phyloP scores from a whole-genome alignment of 2,113 vertebrate genomes.

The Lophius piscatorius region DNA sequence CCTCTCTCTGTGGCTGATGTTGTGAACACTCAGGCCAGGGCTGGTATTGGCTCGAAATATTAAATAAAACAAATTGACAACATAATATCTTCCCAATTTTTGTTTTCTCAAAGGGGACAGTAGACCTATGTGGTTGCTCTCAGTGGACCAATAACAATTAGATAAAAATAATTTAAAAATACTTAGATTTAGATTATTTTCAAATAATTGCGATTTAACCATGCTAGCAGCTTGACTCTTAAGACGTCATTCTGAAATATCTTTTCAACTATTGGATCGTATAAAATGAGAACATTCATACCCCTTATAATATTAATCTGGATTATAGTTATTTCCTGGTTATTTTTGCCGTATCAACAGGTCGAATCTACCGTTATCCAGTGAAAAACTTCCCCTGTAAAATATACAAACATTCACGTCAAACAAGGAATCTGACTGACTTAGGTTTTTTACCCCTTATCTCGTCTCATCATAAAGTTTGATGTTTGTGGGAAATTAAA shows the following conservation, averaged over 20 bases:
- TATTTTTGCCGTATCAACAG: not conserved
- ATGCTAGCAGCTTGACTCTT: not conserved
- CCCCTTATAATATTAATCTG: not conserved
- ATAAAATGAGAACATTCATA: not conserved
- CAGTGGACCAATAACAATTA: not conserved
- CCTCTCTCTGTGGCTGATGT: slow-evolving; percentile 57
- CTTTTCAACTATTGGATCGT: not conserved
- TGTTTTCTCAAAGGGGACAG: not conserved
- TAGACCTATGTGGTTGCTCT: not conserved
- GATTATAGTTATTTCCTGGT: not conserved
- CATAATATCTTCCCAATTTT: slow-evolving; percentile 7
- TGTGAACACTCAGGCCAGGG: slow-evolving; percentile 49
- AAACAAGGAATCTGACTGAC: not conserved
- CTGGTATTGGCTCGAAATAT: slow-evolving; percentile 37
- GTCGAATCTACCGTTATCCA: not conserved
- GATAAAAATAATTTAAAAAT: too few species aligned
- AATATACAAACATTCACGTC: not conserved
- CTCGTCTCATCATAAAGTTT: too few species aligned
- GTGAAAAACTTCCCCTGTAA: not conserved
- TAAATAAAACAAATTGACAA: slow-evolving; percentile 12
- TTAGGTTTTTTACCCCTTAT: too few species aligned
- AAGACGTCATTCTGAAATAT: not conserved
- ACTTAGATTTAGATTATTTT: not conserved
- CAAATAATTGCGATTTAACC: not conserved
- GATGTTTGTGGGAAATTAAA: too few species aligned